These are phyloP conservation scores for Halyomorpha halys DNA, from an alignment of 1,140 invertebrate genomes.

Conservation along the genomic window DNA sequence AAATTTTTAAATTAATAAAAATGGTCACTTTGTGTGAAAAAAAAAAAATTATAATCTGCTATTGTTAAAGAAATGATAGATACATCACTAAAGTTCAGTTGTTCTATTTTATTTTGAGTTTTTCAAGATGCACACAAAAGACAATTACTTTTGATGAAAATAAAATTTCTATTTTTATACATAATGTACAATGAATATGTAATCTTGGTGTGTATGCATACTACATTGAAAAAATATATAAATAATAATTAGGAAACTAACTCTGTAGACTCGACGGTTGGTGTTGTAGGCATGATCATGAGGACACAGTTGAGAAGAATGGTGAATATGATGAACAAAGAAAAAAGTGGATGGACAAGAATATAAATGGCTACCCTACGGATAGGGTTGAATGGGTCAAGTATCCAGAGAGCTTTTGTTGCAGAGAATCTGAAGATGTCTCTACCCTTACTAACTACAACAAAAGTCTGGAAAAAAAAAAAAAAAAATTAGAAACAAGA, in stretches of 20 bases:
- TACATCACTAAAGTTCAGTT: no score
- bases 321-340: slow-evolving; percentile 93
- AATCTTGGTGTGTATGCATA: neutral
- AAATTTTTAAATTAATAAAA: no score
- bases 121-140: no score
- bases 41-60: no score
- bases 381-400: slow-evolving; percentile 95
- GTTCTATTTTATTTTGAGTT: no score
- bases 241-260: slow-evolving; percentile 50
- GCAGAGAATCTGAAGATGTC: slow-evolving; percentile 98
- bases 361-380: slow-evolving; percentile 94
- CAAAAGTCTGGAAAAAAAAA: slow-evolving; percentile 77
- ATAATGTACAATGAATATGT: no score
- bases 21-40: no score
- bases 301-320: slow-evolving; percentile 96
- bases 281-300: slow-evolving; percentile 92
- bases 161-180: no score
- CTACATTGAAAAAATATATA: neutral
- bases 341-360: slow-evolving; percentile 94
- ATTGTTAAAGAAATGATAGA: no score
- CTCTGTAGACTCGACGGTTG: slow-evolving; percentile 91
- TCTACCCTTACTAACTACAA: slow-evolving; percentile 96
- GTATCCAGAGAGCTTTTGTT: slow-evolving; percentile 85
- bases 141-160: no score
- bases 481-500: slow-evolving; percentile 10